Evolutionary conservation across 2,888 invertebrate species (phyloP), one percentile per base, ranked within the genome.

Genomic region (Norana najaformis): DNA sequence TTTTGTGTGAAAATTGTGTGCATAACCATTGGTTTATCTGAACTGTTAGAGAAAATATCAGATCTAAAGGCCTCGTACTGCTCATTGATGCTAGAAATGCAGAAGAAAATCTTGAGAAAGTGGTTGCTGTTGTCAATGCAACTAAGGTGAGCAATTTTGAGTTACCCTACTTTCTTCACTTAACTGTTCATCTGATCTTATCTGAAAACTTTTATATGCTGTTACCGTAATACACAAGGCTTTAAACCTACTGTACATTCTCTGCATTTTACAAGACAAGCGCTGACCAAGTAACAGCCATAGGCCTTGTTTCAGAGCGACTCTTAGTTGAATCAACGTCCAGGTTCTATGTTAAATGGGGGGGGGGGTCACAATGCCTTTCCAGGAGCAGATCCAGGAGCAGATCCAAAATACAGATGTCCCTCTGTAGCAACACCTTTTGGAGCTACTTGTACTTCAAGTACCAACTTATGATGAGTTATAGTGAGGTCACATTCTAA

Each of bases 71-170:
- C 35, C 35, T 85, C 37, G 34, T 35, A n/a, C 85, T 85, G 35
- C 36, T 85, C 6, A n/a, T 85, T 16, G 37, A 85, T 85, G 85
- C 85, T 36, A 85, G 37, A 85, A 85, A 85, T 36, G 85, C 37
- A 18, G 16, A 23, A 23, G 85, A 37, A 18, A 36, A 37, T 37
- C 35, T 37, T 85, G 85, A 35, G 37, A 35, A 36, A 23, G 85
- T 85, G 36, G 37, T 35, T 36, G 6, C 35, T 85, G 85, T 36
- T 36, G 36, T 85, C 85, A 85, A 5, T 85, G 18, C 85, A 34
- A 35, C 37, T 3, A 37, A 85, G 36, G 85, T 85, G 16, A 85
- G 37, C 20, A 34, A 36, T 36, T n/a, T 85, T 35, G 6, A 85
- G n/a, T 69, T 4, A 8, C n/a, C 30, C 30, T n/a, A n/a, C n/a